Evolutionary conservation across 37 sponge, comb jelly and placozoan species (phyloP).

Genomic region (Beroe forskalii): DNA sequence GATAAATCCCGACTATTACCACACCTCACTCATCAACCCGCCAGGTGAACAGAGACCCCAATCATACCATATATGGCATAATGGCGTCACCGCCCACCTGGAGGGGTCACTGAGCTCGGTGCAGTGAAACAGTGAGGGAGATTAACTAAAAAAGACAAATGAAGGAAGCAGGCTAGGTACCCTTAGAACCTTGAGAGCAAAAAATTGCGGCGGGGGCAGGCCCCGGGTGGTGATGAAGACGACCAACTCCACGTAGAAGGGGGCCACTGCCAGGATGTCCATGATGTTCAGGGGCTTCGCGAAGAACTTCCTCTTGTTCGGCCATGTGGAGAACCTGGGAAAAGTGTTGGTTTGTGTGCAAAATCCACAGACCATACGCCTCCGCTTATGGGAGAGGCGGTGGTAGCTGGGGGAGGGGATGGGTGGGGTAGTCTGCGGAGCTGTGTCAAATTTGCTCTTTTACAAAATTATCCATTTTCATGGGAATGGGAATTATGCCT

Average conservation of each 20-base stretch:
- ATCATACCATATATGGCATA: background rate
- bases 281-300: slow-evolving; percentile 3
- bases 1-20: background rate
- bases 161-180: background rate
- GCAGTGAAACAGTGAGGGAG: background rate
- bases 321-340: slow-evolving; percentile 2
- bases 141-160: background rate
- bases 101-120: background rate
- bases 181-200: slow-evolving; percentile 49
- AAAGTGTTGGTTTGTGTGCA: no score
- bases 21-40: background rate
- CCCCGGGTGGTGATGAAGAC: slow-evolving; percentile 24
- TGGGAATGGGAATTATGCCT: no score
- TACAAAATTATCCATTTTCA: no score
- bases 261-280: slow-evolving; percentile 49
- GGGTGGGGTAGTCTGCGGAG: no score
- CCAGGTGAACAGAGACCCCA: no score
- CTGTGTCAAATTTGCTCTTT: no score
- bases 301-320: background rate
- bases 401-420: no score
- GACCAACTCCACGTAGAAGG: slow-evolving; percentile 50
- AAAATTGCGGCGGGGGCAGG: slow-evolving; percentile 24
- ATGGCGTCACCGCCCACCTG: no score
- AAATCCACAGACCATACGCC: no score
- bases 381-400: no score